Evolutionary conservation across 2,888 invertebrate genomes (phyloP).

Genomic region (Nowickia ferox): DNA sequence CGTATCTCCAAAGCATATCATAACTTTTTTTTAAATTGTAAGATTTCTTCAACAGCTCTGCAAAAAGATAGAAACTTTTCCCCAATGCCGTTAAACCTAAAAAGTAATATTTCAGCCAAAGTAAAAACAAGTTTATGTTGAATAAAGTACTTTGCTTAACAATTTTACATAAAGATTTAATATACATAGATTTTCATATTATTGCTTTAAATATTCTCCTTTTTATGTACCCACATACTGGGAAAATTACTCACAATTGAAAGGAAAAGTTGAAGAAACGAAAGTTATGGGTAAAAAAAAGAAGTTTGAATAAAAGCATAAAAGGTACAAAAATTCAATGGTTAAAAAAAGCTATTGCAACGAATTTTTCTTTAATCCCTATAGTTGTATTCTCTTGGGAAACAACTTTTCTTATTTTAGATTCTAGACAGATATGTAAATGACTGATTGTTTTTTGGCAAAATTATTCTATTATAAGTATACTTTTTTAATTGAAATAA

Average conservation of each 20-base stretch:
- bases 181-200: conserved; percentile 31
- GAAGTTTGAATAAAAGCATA: conserved; percentile 24
- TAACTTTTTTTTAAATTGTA: too few relatives aligned
- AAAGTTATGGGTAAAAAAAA: conserved; percentile 27
- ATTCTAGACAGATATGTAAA: background rate
- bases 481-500: background rate
- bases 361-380: background rate
- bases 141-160: conserved; percentile 70
- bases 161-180: conserved; percentile 5
- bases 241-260: background rate
- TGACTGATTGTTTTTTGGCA: background rate
- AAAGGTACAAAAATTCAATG: conserved; percentile 29
- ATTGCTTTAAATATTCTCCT: conserved; percentile 17
- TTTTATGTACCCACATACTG: background rate
- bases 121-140: conserved; percentile 34
- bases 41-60: background rate
- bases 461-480: background rate
- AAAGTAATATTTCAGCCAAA: conserved; percentile 1
- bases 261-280: conserved; percentile 6
- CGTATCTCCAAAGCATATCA: too few relatives aligned
- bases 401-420: background rate
- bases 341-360: conserved; percentile 37
- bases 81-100: background rate
- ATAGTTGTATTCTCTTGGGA: background rate
- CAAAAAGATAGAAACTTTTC: conserved; percentile 5